Evolutionary conservation across 2,797 vertebrate species (phyloP).

Genomic region (Acipenser ruthenus): DNA sequence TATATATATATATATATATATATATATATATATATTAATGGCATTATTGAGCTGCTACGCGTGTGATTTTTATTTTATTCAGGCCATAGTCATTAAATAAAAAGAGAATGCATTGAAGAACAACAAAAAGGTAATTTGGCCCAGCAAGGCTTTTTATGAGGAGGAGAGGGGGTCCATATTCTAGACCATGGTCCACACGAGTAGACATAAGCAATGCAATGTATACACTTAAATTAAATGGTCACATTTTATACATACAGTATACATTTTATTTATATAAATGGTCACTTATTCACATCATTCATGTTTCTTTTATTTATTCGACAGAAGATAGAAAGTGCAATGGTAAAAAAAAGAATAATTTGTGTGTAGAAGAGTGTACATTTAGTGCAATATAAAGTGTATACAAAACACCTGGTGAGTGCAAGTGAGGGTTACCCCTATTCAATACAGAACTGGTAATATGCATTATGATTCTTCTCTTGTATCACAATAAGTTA

Average conservation of each 20-base stretch:
- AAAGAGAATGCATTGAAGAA: too few species aligned
- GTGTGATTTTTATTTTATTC: too few species aligned
- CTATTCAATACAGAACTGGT: constrained; percentile 25
- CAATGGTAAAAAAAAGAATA: constrained; percentile 24
- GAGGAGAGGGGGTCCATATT: too few species aligned
- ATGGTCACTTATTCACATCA: neutral
- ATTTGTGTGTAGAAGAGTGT: constrained; percentile 27
- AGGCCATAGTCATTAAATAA: too few species aligned
- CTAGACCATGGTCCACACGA: too few species aligned
- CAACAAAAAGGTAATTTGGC: too few species aligned
- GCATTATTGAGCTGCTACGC: too few species aligned
- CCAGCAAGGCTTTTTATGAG: too few species aligned
- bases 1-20: constrained; percentile 59
- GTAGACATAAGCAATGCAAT: too few species aligned
- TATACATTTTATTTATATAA: constrained; percentile 8
- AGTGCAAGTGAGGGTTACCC: constrained; percentile 24
- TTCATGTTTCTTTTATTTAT: constrained; percentile 26
- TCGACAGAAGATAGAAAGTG: constrained; percentile 37
- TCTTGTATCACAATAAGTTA: constrained; percentile 32
- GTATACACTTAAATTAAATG: too few species aligned
- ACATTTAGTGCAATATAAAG: constrained; percentile 51
- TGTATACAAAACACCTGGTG: constrained; percentile 37
- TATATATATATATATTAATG: constrained; percentile 36
- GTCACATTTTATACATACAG: too few species aligned
- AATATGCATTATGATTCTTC: constrained; percentile 26